These are phyloP conservation scores for Coecobrya sp. DNA, from an alignment of 2,888 invertebrate genomes.

Conservation along the genomic window DNA sequence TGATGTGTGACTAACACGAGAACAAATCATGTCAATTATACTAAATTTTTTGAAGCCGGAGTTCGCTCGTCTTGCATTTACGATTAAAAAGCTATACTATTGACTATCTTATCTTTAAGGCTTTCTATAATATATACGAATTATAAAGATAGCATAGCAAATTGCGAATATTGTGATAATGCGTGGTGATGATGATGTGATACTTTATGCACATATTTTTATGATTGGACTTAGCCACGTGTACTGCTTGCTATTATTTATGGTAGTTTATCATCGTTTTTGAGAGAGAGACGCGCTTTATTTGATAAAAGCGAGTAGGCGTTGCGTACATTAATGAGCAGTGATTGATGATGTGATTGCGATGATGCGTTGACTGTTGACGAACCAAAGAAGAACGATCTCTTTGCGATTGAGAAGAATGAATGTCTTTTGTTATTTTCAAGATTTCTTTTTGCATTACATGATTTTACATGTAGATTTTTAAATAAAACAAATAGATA, in stretches of 20 bases:
- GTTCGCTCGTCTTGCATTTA: too few relatives aligned
- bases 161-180: neutral
- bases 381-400: neutral
- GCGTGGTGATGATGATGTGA: neutral
- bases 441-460: too few relatives aligned
- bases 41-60: neutral
- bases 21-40: conserved; percentile 60
- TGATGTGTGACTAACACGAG: neutral
- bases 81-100: too few relatives aligned
- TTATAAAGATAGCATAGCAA: too few relatives aligned
- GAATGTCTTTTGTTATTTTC: neutral
- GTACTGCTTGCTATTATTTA: neutral
- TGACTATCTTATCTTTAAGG: too few relatives aligned
- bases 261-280: conserved; percentile 5
- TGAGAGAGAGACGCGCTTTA: neutral
- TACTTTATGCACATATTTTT: conserved; percentile 7
- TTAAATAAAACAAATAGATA: too few relatives aligned
- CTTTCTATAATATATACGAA: neutral
- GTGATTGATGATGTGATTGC: conserved; percentile 75
- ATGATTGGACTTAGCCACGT: conserved; percentile 32
- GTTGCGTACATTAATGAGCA: conserved; percentile 67
- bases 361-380: conserved; percentile 20
- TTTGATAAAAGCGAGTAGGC: conserved; percentile 71
- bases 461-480: too few relatives aligned
- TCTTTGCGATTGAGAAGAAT: neutral